Percentiles rank a stretch among this genome's conserved stretches.
Conservation (phyloP, 2,888 invertebrate genomes). For the Altica lythri region DNA sequence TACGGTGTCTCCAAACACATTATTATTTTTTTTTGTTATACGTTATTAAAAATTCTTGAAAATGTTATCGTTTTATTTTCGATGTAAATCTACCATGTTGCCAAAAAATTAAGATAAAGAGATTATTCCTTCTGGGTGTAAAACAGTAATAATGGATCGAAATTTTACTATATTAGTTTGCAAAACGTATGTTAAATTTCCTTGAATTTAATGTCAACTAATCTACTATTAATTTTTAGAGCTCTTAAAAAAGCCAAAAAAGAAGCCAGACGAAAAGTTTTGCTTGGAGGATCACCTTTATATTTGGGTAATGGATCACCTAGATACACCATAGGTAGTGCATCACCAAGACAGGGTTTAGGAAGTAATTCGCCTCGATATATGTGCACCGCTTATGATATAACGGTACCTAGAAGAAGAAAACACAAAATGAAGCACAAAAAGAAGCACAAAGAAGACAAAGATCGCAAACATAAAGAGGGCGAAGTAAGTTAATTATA, state of each 20-base stretch:
- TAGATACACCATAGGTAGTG: constrained; percentile 60
- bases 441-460: constrained; percentile 72
- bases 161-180: too few relatives aligned
- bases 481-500: constrained; percentile 47
- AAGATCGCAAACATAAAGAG: constrained; percentile 53
- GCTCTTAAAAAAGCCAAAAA: constrained; percentile 81
- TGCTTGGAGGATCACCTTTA: constrained; percentile 41
- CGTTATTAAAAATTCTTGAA: too few relatives aligned
- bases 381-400: constrained; percentile 51
- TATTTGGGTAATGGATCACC: constrained; percentile 48
- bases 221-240: too few relatives aligned
- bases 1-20: too few relatives aligned
- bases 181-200: too few relatives aligned
- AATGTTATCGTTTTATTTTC: too few relatives aligned
- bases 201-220: too few relatives aligned
- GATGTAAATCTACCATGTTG: too few relatives aligned
- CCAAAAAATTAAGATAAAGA: too few relatives aligned
- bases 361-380: constrained; percentile 64
- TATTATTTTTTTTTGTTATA: too few relatives aligned
- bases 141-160: too few relatives aligned
- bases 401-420: constrained; percentile 54
- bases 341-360: constrained; percentile 64
- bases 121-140: too few relatives aligned
- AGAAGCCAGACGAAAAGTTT: constrained; percentile 70
- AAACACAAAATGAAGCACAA: constrained; percentile 74